Evolutionary conservation across 2,888 invertebrate species (phyloP).

Genomic region (Megaustenia siamemsis): DNA sequence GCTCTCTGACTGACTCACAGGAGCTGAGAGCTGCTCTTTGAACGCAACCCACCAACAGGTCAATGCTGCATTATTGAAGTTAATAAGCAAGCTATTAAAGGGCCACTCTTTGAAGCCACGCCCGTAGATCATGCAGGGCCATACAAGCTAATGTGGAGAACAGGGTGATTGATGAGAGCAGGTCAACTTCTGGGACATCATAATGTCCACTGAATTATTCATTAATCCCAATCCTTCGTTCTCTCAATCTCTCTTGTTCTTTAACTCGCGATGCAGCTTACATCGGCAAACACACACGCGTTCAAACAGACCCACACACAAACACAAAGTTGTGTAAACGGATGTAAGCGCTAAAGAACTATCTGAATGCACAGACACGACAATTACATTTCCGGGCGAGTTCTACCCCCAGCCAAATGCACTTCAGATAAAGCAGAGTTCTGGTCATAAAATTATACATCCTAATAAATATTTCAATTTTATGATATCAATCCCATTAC

Average conservation of each 20-base stretch:
- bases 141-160: conserved; percentile 8
- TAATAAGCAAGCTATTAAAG: conserved; percentile 37
- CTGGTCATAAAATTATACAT: conserved; percentile 27
- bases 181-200: conserved; percentile 21
- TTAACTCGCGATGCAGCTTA: not conserved
- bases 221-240: conserved; percentile 24
- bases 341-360: conserved; percentile 1
- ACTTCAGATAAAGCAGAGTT: conserved; percentile 18
- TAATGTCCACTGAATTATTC: conserved; percentile 44
- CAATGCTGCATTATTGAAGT: conserved; percentile 34
- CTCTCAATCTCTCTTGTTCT: not conserved
- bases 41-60: conserved; percentile 8
- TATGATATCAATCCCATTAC: conserved; percentile 34
- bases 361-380: conserved; percentile 4
- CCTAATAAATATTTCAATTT: conserved; percentile 34
- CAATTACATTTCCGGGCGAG: conserved; percentile 29
- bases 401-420: conserved; percentile 25
- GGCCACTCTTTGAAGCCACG: conserved; percentile 29
- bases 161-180: conserved; percentile 33
- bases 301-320: not conserved
- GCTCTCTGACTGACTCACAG: not conserved
- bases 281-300: not conserved
- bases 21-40: not conserved
- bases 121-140: conserved; percentile 17
- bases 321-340: not conserved